Base-by-base conservation (phyloP, 2,888 invertebrate species). In the Acrocera orbiculus region DNA sequence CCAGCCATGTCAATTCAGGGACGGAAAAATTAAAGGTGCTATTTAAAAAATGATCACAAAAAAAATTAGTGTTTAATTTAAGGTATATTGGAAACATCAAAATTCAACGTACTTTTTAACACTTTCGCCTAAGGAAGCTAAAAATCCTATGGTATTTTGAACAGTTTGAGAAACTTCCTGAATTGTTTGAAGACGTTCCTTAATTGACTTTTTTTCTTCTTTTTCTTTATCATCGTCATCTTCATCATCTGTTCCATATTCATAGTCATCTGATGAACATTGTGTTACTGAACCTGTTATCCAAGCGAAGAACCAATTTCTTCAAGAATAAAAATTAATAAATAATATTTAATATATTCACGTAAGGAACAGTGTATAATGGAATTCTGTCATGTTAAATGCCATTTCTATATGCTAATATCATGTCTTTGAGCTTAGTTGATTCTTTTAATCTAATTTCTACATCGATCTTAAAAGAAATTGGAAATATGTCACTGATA, bases 131-230 rank as follows among this genome's bases (percentile, higher is more conserved):
- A 95, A 64, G n/a, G 89, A 83, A 7, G 93, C 93, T 40, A 93
- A 73, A 52, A 80, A 85, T 16, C 95, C 95, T 38, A 96, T 82
- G 1, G 85, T 81, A 50, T 95, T 92, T 59, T 98, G 96, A 4
- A 98, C 92, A 35, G 85, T 83, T 51, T 90, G 83, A 13, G 95
- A 92, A 4, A 95, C 93, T 61, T 98, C 96, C 58, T 96, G 95
- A 46, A 96, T 89, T 3, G 90, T 85, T 59, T 89, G 89, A 26
- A 96, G 61, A 39, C 87, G 73, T 57, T 93, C 92, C 54, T 92
- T 89, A 34, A 96, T 65, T 45, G 87, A 85, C 62, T 90, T 92
- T 58, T 92, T 93, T 55, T 92, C 93, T 58, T 93, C 93, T 66
- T 85, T 86, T 52, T 89, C 86, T 50, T 78, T 81, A 48, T 90